These are phyloP conservation scores for Pseudomugil gertrudae DNA, from an alignment of 2,797 vertebrate genomes.

Conservation along the genomic window DNA sequence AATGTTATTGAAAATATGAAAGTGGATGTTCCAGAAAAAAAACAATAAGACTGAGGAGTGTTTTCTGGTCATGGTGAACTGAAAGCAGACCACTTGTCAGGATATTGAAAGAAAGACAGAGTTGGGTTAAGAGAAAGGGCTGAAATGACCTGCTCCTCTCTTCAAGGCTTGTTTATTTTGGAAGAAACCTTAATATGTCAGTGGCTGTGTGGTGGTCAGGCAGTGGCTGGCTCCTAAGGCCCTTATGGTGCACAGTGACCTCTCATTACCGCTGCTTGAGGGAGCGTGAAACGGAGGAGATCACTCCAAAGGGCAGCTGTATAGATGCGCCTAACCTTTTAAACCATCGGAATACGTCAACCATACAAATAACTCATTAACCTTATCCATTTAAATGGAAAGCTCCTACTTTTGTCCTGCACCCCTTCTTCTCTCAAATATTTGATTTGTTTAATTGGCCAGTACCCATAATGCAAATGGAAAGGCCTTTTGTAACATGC, in stretches of 20 bases:
- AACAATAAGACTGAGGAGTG: constrained; percentile 52
- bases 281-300: constrained; percentile 79
- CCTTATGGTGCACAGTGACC: constrained; percentile 69
- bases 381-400: constrained; percentile 87
- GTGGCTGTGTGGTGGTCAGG: constrained; percentile 54
- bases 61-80: constrained; percentile 52
- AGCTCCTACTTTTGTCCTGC: constrained; percentile 62
- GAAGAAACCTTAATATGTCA: constrained; percentile 66
- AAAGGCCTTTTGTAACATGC: constrained; percentile 54
- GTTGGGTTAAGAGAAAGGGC: constrained; percentile 54
- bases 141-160: constrained; percentile 62
- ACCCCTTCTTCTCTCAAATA: constrained; percentile 46
- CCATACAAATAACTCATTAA: constrained; percentile 90
- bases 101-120: constrained; percentile 66
- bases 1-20: constrained; percentile 75
- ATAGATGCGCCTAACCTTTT: constrained; percentile 84
- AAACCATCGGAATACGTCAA: constrained; percentile 81
- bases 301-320: constrained; percentile 83
- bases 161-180: constrained; percentile 67
- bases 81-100: constrained; percentile 73
- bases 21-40: constrained; percentile 64
- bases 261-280: constrained; percentile 84
- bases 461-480: constrained; percentile 72
- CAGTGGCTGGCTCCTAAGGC: constrained; percentile 53
- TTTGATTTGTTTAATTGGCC: constrained; percentile 83